Conservation (phyloP, 2,113 vertebrate genomes). For the Pitta sordida region DNA sequence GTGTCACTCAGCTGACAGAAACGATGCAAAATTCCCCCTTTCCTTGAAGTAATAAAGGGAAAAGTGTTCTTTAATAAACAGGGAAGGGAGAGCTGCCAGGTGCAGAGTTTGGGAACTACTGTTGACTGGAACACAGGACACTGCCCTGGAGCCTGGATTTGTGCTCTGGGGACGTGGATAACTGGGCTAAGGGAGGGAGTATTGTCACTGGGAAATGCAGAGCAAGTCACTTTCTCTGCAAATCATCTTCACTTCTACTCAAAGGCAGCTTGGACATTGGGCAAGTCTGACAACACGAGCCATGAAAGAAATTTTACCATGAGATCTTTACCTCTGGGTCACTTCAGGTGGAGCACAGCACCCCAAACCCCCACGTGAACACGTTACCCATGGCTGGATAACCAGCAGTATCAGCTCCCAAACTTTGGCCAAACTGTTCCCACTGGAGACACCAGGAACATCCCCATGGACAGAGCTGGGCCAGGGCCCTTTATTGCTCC, state of each 20-base stretch:
- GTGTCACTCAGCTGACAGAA: slow-evolving; percentile 2
- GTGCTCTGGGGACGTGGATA: not conserved
- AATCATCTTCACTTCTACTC: not conserved
- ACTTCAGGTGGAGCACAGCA: not conserved
- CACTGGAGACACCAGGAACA: not conserved
- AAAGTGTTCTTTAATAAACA: not conserved
- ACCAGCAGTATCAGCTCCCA: not conserved
- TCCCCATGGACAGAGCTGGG: not conserved
- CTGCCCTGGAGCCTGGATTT: not conserved
- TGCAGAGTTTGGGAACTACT: not conserved
- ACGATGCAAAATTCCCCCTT: not conserved
- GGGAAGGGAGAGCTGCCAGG: not conserved
- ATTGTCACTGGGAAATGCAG: not conserved
- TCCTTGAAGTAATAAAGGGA: slow-evolving; percentile 7
- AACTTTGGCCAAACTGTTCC: not conserved
- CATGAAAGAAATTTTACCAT: not conserved
- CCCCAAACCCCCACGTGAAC: not conserved
- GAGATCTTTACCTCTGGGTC: not conserved
- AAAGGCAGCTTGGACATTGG: not conserved
- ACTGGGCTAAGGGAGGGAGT: not conserved
- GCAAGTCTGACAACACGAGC: fast-evolving
- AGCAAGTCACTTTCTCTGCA: not conserved
- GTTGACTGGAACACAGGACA: not conserved
- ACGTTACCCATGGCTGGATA: fast-evolving
- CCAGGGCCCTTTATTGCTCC: not conserved